A percentile compares a stretch with the other conserved stretches of the same genome.
Conservation (phyloP, 2,113 vertebrate genomes). For the Steatornis caripensis region DNA sequence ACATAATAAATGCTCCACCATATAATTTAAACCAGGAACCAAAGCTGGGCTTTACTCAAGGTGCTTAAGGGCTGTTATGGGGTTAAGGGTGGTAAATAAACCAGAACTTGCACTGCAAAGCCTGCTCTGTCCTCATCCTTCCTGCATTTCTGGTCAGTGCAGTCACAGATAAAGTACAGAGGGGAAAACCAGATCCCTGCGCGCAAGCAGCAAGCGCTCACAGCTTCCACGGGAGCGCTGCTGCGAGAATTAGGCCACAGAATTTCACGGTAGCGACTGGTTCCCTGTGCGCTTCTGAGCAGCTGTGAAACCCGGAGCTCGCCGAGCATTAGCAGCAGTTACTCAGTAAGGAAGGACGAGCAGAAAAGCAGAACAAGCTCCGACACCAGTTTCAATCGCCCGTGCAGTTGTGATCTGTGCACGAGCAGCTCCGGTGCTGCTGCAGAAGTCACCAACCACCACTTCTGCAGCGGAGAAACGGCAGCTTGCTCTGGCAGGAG, state of each 20-base stretch:
- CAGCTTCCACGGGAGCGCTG: not conserved
- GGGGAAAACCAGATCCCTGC: not conserved
- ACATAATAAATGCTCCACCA: rapidly evolving
- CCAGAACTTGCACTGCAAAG: not conserved
- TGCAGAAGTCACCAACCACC: not conserved
- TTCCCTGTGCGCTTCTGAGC: rapidly evolving
- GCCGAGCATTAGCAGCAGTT: not conserved
- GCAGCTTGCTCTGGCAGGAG: not conserved
- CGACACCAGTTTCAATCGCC: rapidly evolving
- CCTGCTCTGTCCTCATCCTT: not conserved
- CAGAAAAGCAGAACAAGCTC: not conserved
- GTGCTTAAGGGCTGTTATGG: not conserved
- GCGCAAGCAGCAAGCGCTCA: too few relatives aligned
- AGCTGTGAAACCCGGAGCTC: not conserved
- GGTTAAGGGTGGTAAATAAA: not conserved
- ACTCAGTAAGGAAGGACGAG: not conserved
- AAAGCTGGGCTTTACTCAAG: not conserved
- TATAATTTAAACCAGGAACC: not conserved
- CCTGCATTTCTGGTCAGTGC: not conserved
- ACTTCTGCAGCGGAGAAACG: not conserved
- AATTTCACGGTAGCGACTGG: rapidly evolving
- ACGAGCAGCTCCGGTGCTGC: not conserved
- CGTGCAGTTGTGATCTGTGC: not conserved
- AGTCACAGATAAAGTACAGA: not conserved
- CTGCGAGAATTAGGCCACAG: not conserved